Evolutionary conservation across 2,113 vertebrate species (phyloP), one percentile per base, ranked within the genome.

Genomic region (Tursiops truncatus): DNA sequence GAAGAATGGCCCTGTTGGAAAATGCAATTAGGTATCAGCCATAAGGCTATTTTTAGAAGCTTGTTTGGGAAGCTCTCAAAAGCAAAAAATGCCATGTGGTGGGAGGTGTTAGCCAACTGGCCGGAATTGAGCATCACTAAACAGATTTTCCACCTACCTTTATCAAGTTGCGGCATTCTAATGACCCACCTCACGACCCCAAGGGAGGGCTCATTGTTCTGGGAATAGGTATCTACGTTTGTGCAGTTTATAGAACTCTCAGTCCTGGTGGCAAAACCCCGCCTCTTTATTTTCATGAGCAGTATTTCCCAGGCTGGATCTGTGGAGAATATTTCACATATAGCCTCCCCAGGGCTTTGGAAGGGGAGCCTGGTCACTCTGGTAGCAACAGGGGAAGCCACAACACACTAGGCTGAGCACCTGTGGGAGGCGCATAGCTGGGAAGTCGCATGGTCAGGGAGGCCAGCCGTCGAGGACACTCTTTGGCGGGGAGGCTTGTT

Each of bases 41-140:
- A 67, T 63, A 95, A 85, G 89, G 83, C 96, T 98, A 98, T 98
- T 98, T 98, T 98, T 97, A 97, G 97, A 95, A 94, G 82, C 87
- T 97, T 98, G 53, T 98, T 98, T 98, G 94, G 94, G 95, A 93
- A 98, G 93, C 90, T 96, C 95, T 98, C 95, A 96, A 93, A 97
- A 98, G 98, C 86, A 70, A 95, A 97, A 97, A 96, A 97, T 88
- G 11, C 96, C 96, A 73, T 96, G 86, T 97, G 89, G 77, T 95
- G 25, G 93, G 65, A 94, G 56, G 91, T 60, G 53, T 87, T 97
- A 70, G 96, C 92, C 93, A 95, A 13, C 0, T 97, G 47, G 80
- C 98, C 53, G 89, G 98, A 98, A 97, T 60, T 44, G 86, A n/a
- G 94, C 96, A 95, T 96, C 92, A 56, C 67, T 97, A 96, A 94